Evolutionary conservation across 2,888 invertebrate genomes (phyloP), one percentile per base, ranked within the genome.

Genomic region (Ditylenchus weischeri): DNA sequence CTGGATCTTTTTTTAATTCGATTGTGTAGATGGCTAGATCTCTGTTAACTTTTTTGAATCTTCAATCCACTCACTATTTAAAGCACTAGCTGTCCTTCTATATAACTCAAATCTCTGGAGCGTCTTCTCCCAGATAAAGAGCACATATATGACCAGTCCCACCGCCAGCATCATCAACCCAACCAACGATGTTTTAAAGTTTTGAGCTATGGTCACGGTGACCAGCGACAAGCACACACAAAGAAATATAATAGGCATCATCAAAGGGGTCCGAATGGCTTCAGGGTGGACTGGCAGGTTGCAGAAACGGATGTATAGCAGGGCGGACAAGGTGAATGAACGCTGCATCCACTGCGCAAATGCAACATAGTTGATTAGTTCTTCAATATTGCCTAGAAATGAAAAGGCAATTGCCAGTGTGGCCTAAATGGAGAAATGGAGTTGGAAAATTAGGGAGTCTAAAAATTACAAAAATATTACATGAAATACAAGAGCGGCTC

Each of bases 261-360:
- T 54, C 49, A 81, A 71, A 0, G 79, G 78, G 38, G 75, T 76
- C 54, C 65, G 8, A 38, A 62, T 64, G 47, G 75, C 71, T 18
- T 81, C 80, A 7, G 79, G 72, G 57, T 76, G 76, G 10, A 76
- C 76, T 2, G 71, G 68, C 60, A 65, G 50, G 57, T 69, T 66
- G n/a, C 69, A 68, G n/a, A 64, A 68, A 18, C 80, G 68, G 38
- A 81, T 77, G 64, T 72, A 81, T 23, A 81, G 63, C n/a, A 81
- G 68, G 11, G 80, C 80, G n/a, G 69, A 60, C 78, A 81, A 79
- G 35, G 80, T 82, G 66, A 79, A 73, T 1, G 75, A 74, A 19
- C 82, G 66, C 62, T 81, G 81, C n/a, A 75, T 73, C 81, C 81
- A 81, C 65, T 78, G 76, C 10, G 76, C 77, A 64, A 81, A 79